These are phyloP conservation scores for Sebastes vulpes DNA, from an alignment of 2,797 vertebrate genomes.

Conservation along the genomic window DNA sequence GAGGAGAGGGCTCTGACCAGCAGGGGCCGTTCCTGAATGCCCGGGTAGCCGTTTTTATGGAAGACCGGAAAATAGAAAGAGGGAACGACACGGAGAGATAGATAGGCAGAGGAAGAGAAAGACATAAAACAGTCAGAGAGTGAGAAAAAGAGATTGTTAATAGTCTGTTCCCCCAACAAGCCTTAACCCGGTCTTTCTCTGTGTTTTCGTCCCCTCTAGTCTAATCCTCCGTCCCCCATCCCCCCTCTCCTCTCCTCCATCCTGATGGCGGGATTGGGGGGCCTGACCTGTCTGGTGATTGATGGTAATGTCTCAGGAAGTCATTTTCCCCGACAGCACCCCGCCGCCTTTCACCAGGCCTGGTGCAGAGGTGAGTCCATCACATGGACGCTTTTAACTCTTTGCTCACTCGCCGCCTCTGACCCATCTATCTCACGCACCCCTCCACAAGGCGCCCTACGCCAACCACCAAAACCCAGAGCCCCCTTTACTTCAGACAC, in stretches of 20 bases:
- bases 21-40: conserved; percentile 80
- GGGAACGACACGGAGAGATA: conserved; percentile 61
- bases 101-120: conserved; percentile 56
- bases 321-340: conserved; percentile 87
- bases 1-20: conserved; percentile 85
- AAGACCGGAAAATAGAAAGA: conserved; percentile 65
- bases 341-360: conserved; percentile 84
- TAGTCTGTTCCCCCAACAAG: conserved; percentile 63
- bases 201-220: conserved; percentile 71
- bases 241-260: conserved; percentile 74
- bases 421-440: conserved; percentile 29
- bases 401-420: conserved; percentile 65
- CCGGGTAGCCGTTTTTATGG: conserved; percentile 80
- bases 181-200: conserved; percentile 64
- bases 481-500: not conserved
- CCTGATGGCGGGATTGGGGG: conserved; percentile 74
- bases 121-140: conserved; percentile 73
- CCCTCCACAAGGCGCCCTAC: not conserved
- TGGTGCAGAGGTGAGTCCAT: conserved; percentile 84
- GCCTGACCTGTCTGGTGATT: conserved; percentile 83
- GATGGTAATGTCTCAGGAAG: conserved; percentile 90
- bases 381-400: conserved; percentile 83
- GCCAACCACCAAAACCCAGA: not conserved
- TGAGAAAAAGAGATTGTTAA: conserved; percentile 74
- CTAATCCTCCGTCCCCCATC: conserved; percentile 73